A percentile compares a stretch with the other conserved stretches of the same genome.
Evolutionary conservation across 2,888 invertebrate species (phyloP).

Genomic region (Psylliodes chrysocephalus): DNA sequence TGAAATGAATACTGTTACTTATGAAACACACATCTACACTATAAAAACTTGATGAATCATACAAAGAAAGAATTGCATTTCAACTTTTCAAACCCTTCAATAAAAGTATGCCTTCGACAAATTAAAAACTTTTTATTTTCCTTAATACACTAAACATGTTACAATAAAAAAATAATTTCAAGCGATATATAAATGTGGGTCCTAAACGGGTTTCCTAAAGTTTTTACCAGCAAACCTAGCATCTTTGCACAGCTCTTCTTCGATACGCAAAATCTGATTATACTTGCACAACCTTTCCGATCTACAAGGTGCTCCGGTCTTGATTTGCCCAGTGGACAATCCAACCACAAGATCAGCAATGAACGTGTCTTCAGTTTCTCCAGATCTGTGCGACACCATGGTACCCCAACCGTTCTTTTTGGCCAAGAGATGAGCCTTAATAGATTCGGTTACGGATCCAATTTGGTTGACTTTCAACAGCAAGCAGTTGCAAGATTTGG

Average conservation of each 20-base stretch:
- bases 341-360: conserved; percentile 99
- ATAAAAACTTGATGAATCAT: too few species aligned
- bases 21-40: too few species aligned
- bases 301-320: conserved; percentile 99
- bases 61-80: too few species aligned
- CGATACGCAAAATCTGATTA: conserved; percentile 98
- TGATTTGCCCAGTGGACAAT: conserved; percentile 98
- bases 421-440: conserved; percentile 89
- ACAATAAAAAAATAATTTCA: too few species aligned
- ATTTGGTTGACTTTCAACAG: conserved; percentile 98
- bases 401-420: conserved; percentile 96
- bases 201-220: conserved; percentile 83
- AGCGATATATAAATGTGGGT: background rate
- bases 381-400: conserved; percentile 98
- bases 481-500: conserved; percentile 97
- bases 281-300: conserved; percentile 98
- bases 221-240: conserved; percentile 96
- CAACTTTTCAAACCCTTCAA: background rate
- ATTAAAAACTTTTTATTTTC: background rate
- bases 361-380: conserved; percentile 99
- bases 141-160: background rate
- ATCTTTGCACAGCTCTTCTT: conserved; percentile 91
- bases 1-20: too few species aligned
- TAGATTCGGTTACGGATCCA: conserved; percentile 96
- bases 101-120: too few species aligned